A percentile compares a stretch with the other conserved stretches of the same genome.
Conservation (phyloP, 2,113 vertebrate species). For the Paratilapia polleni region DNA sequence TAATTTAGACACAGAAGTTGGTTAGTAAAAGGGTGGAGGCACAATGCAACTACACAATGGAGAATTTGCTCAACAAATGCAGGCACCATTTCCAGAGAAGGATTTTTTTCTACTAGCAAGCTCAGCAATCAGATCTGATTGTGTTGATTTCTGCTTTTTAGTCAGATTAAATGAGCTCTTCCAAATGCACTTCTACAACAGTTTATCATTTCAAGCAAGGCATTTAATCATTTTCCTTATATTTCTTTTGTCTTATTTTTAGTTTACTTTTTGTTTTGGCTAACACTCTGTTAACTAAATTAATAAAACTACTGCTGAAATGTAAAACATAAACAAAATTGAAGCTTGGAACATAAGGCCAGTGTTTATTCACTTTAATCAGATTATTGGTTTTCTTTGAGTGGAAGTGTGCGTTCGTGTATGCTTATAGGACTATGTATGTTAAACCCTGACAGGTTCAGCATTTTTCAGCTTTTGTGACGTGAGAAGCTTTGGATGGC, state of each 20-base stretch:
- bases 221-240: too few relatives aligned
- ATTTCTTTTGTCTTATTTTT: not conserved
- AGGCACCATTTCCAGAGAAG: not conserved
- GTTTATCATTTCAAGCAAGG: too few relatives aligned
- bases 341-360: not conserved
- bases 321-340: not conserved
- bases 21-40: not conserved
- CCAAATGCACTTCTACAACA: not conserved
- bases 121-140: not conserved
- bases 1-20: conserved; percentile 16
- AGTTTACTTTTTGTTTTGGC: not conserved
- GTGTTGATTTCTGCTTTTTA: not conserved
- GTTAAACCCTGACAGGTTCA: not conserved
- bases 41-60: not conserved
- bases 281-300: not conserved
- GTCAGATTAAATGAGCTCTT: not conserved
- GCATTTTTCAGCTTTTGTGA: not conserved
- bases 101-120: not conserved
- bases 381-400: not conserved
- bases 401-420: not conserved
- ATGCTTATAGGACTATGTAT: not conserved
- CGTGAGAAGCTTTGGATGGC: not conserved
- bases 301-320: not conserved
- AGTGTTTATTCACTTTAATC: not conserved
- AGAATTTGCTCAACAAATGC: not conserved